Evolutionary conservation across 2,797 vertebrate genomes (phyloP).

Genomic region (Lepilemur ruficaudatus): DNA sequence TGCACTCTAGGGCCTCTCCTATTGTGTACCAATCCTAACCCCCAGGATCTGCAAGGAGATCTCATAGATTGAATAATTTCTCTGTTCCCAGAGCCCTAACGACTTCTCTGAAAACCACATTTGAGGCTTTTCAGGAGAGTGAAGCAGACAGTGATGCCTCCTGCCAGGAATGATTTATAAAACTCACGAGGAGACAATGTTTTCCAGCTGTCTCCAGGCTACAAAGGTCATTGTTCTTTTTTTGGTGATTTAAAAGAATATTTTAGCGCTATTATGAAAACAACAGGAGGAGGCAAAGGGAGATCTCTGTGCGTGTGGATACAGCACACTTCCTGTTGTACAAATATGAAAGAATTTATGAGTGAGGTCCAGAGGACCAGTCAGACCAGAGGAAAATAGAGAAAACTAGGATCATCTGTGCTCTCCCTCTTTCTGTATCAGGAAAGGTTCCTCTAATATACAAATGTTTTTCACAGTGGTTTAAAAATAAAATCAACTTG

Average conservation of each 20-base stretch:
- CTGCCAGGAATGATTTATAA: not conserved
- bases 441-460: not conserved
- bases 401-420: not conserved
- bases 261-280: not conserved
- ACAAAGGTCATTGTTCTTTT: constrained; percentile 7
- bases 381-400: not conserved
- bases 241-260: not conserved
- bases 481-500: not conserved
- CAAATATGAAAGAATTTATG: not conserved
- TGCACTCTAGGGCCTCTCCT: not conserved
- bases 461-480: not conserved
- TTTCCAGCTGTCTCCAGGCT: not conserved
- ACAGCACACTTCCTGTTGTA: not conserved
- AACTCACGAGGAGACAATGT: not conserved
- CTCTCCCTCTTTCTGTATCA: not conserved
- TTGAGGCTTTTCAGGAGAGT: not conserved
- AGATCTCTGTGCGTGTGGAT: not conserved
- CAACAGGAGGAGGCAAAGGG: not conserved
- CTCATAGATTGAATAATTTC: not conserved
- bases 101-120: not conserved
- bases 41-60: not conserved
- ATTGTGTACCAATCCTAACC: not conserved
- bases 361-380: not conserved
- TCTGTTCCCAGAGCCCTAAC: not conserved
- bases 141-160: not conserved